Evolutionary conservation across 2,888 invertebrate species (phyloP).

Genomic region (Cephus sareptanus): DNA sequence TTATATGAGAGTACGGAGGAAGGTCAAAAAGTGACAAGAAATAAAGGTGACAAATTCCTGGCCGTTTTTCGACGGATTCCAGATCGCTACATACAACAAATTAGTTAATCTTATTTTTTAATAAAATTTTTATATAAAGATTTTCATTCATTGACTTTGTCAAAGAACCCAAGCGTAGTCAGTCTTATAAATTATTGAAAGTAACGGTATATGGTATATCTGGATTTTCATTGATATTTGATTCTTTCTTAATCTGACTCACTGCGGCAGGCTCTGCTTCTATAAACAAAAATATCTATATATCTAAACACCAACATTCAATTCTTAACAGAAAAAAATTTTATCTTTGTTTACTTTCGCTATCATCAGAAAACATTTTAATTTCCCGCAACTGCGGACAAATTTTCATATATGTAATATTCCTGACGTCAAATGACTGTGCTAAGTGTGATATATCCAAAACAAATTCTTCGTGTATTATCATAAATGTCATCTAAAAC

Average conservation of each 20-base stretch:
- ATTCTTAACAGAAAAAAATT: neutral
- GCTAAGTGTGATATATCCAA: slow-evolving; percentile 44
- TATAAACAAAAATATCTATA: neutral
- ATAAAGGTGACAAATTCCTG: slow-evolving; percentile 92
- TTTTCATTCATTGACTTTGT: neutral
- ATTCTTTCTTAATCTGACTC: neutral
- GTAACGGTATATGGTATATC: neutral
- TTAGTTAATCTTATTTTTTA: slow-evolving; percentile 17
- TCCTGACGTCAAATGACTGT: slow-evolving; percentile 40
- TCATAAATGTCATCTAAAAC: slow-evolving; percentile 48
- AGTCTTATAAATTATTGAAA: neutral
- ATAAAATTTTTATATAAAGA: neutral
- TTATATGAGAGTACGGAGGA: slow-evolving; percentile 95
- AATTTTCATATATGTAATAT: slow-evolving; percentile 39
- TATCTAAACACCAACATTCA: neutral
- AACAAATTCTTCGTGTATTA: slow-evolving; percentile 52
- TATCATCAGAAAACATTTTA: neutral
- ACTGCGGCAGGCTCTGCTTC: neutral
- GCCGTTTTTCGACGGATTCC: slow-evolving; percentile 85
- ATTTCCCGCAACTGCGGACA: neutral
- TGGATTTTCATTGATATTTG: neutral
- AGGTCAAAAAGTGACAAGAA: slow-evolving; percentile 96
- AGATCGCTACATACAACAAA: slow-evolving; percentile 63
- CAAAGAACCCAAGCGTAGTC: neutral
- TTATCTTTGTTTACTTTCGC: neutral